These are phyloP conservation scores for Brachionus manjavacas DNA, from an alignment of 1,140 invertebrate genomes.

Conservation along the genomic window DNA sequence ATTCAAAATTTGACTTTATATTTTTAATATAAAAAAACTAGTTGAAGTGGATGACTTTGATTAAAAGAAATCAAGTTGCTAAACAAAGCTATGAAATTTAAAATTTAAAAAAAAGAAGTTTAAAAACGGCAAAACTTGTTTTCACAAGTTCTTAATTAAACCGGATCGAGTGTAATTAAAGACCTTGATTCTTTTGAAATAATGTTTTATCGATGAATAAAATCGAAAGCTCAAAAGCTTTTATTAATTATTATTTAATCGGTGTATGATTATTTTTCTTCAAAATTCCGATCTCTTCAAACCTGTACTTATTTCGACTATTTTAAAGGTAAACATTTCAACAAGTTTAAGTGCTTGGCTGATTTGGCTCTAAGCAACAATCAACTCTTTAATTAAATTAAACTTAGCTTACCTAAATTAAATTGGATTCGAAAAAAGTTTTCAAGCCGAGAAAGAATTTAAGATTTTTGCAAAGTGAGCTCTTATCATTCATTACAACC, in stretches of 20 bases:
- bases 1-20: too few relatives aligned
- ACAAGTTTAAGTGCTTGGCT: not conserved
- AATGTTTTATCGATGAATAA: slow-evolving; percentile 3
- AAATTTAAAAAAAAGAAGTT: not conserved
- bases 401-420: not conserved
- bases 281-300: not conserved
- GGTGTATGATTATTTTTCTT: not conserved
- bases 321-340: not conserved
- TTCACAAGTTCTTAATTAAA: slow-evolving; percentile 16
- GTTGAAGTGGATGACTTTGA: not conserved
- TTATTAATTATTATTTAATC: not conserved
- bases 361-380: not conserved
- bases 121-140: slow-evolving; percentile 1
- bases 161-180: not conserved
- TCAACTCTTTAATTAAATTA: slow-evolving; percentile 12
- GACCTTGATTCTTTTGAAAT: not conserved
- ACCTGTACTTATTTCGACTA: slow-evolving; percentile 19
- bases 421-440: not conserved
- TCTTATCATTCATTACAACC: not conserved
- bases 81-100: not conserved
- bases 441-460: not conserved
- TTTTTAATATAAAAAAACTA: not conserved
- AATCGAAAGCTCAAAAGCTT: not conserved
- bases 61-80: not conserved
- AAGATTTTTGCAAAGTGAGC: not conserved